Evolutionary conservation across 2,113 vertebrate species (phyloP), one percentile per base, ranked within the genome.

Genomic region (Octodon degus): DNA sequence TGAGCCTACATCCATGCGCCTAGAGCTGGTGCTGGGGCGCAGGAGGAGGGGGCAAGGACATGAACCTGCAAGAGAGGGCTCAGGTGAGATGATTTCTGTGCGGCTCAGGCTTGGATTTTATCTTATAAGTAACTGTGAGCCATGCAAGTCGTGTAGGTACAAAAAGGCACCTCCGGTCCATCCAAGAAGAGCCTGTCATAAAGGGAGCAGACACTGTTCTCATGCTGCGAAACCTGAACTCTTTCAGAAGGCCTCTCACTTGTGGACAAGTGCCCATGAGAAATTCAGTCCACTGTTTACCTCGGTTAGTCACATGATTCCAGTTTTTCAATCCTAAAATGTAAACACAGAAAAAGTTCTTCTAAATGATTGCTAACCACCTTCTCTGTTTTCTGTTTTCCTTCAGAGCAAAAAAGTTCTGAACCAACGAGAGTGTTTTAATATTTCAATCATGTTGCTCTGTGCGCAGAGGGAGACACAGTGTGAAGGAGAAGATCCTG

Each of bases 271-370:
- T 25, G 90, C 68, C 58, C 53, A 65, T 20, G 27, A 68, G 27
- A 90, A 81, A 34, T 83, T 77, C 19, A 68, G 40, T 27, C 30
- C 40, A 37, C 43, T 47, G n/a, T 65, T 87, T 86, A 7, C 53
- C 72, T 72, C 95, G 89, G 81, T 30, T 67, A 68, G 47, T 89
- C 13, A 70, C 20, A 53, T n/a, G 93, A 83, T 87, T 80, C 22
- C 30, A 84, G 27, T 63, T 63, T 87, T 80, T 87, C 63, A 90
- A 74, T 43, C 9, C 34, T 63, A 55, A 94, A 74, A 74, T 11
- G 50, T 1, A 60, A 77, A 50, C 43, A 80, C 47, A 24, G 9
- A 53, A 85, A 85, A 77, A 60, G 60, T 93, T 77, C 68, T 34
- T 70, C 68, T 34, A 20, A 88, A 89, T 76, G 55, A 6, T 62